Evolutionary conservation across 2,888 invertebrate genomes (phyloP).

Genomic region (Cheiracanthium punctorium): DNA sequence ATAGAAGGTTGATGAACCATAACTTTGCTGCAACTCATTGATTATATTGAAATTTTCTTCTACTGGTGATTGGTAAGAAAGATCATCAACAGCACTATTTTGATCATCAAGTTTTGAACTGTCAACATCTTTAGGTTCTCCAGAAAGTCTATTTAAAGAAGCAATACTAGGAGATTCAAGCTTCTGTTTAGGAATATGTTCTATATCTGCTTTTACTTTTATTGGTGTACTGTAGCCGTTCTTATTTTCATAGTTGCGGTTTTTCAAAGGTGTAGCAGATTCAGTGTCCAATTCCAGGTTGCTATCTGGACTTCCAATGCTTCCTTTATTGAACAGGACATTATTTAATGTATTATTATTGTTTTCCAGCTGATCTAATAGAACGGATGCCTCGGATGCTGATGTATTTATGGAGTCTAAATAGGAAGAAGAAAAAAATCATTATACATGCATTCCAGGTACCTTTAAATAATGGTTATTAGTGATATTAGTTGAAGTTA

Average conservation of each 20-base stretch:
- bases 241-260: neutral
- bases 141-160: neutral
- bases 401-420: neutral
- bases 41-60: constrained; percentile 26
- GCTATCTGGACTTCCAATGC: neutral
- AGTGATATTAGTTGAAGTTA: too few species aligned
- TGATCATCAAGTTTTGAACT: neutral
- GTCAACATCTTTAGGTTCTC: neutral
- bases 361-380: constrained; percentile 10
- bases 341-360: constrained; percentile 23
- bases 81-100: neutral
- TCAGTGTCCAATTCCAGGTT: neutral
- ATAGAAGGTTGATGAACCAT: constrained; percentile 54
- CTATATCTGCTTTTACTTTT: constrained; percentile 12
- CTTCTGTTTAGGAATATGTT: constrained; percentile 7
- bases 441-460: too few species aligned
- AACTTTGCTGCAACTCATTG: constrained; percentile 33
- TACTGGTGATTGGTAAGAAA: neutral
- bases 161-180: neutral
- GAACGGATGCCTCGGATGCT: neutral
- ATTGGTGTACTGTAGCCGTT: neutral
- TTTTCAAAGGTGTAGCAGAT: too few species aligned
- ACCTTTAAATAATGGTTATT: too few species aligned
- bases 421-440: neutral
- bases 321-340: neutral